Conservation (phyloP, 2,797 vertebrate genomes). For the Hippocampus kuda region DNA sequence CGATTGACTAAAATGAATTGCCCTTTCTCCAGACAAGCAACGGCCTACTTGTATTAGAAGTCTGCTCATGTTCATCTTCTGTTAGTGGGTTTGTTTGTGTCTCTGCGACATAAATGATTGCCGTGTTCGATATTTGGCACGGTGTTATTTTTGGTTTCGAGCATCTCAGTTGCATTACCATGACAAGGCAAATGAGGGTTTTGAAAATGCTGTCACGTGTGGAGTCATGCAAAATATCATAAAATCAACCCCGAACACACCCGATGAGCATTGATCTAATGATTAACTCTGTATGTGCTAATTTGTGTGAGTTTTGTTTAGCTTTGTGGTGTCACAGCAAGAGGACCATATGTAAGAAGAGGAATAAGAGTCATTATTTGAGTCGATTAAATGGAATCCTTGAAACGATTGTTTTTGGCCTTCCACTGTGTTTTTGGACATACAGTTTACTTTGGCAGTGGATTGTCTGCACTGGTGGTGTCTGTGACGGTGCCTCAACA, state of each 20-base stretch:
- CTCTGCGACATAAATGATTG: conserved; percentile 3
- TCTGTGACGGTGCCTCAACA: not conserved
- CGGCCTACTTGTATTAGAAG: conserved; percentile 43
- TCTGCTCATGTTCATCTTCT: conserved; percentile 42
- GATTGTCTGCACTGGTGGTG: not conserved
- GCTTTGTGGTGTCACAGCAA: not conserved
- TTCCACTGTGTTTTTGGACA: not conserved
- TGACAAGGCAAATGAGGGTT: too few species aligned
- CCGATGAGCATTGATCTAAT: too few species aligned
- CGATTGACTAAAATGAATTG: conserved; percentile 61
- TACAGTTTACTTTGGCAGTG: not conserved
- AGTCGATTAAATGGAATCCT: not conserved
- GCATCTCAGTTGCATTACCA: too few species aligned
- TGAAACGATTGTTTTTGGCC: too few species aligned
- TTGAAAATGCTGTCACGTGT: too few species aligned
- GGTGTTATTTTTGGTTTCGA: not conserved
- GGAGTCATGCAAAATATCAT: too few species aligned
- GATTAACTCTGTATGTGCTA: too few species aligned
- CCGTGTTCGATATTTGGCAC: conserved; percentile 16
- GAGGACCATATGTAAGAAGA: too few species aligned
- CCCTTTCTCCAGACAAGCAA: conserved; percentile 42
- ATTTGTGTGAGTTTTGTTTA: too few species aligned
- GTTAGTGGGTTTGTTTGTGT: conserved; percentile 27
- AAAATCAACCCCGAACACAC: too few species aligned
- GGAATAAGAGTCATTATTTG: too few species aligned